phyloP scores from a whole-genome alignment of 2,797 vertebrate species.

The Apogon hyalosoma region DNA sequence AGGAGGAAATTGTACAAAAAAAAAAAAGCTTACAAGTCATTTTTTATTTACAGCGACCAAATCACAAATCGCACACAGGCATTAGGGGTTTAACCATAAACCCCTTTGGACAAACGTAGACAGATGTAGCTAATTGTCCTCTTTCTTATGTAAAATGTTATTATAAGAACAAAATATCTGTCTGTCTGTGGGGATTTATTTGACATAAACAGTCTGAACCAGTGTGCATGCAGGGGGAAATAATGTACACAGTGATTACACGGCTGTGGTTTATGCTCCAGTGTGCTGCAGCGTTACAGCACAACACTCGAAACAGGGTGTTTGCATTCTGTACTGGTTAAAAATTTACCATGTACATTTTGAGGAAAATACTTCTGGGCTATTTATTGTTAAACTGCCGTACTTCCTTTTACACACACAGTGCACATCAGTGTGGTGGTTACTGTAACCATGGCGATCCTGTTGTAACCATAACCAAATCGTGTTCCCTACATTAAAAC shows the following conservation, averaged over 20 bases:
- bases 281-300: neutral
- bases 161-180: neutral
- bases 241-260: constrained; percentile 32
- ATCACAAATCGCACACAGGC: too few relatives aligned
- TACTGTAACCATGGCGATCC: neutral
- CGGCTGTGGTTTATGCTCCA: constrained; percentile 33
- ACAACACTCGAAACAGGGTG: too few relatives aligned
- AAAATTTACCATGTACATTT: neutral
- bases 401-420: neutral
- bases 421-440: neutral
- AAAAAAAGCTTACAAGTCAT: too few relatives aligned
- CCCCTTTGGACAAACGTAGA: constrained; percentile 4
- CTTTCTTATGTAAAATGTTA: neutral
- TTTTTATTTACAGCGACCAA: too few relatives aligned
- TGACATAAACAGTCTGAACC: neutral
- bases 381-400: constrained; percentile 28
- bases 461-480: neutral
- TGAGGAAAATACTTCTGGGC: neutral
- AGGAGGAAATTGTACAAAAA: neutral
- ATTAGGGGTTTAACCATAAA: neutral
- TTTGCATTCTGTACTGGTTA: neutral
- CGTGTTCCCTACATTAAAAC: too few relatives aligned
- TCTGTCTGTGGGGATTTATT: neutral
- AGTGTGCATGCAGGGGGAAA: constrained; percentile 33
- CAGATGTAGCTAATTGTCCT: constrained; percentile 3